These are phyloP conservation scores for Hyla sarda DNA, from an alignment of 2,113 vertebrate species.

Conservation along the genomic window DNA sequence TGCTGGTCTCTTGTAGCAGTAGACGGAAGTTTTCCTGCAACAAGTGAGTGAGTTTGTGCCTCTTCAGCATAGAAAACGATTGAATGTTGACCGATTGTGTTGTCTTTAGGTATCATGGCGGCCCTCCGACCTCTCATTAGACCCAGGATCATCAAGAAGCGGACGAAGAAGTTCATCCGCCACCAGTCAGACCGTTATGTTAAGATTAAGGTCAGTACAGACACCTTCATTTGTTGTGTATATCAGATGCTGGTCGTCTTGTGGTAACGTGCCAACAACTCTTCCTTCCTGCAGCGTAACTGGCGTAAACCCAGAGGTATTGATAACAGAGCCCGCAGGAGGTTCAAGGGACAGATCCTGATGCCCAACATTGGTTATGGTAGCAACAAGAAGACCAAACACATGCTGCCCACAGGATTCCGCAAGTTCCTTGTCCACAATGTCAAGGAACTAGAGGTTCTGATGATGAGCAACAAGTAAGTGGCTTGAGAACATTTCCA, in stretches of 20 bases:
- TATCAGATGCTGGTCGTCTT: too few relatives aligned
- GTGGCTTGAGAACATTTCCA: constrained; percentile 50
- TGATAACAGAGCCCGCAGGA: constrained; percentile 93
- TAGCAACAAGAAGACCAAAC: constrained; percentile 97
- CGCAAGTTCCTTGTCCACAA: constrained; percentile 97
- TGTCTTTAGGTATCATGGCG: constrained; percentile 81
- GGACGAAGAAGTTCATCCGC: constrained; percentile 97
- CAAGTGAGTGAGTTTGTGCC: constrained; percentile 15
- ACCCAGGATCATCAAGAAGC: constrained; percentile 94
- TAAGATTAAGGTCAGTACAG: constrained; percentile 85
- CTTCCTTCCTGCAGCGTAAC: constrained; percentile 73
- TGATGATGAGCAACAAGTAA: constrained; percentile 99
- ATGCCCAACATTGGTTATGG: constrained; percentile 99
- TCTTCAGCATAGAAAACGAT: not conserved
- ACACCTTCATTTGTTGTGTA: not conserved
- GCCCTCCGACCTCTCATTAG: constrained; percentile 92
- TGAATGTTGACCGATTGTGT: not conserved
- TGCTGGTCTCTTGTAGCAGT: constrained; percentile 57
- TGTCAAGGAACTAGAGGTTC: constrained; percentile 93
- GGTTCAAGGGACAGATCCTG: constrained; percentile 97
- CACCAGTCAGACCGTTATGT: constrained; percentile 98
- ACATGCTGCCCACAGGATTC: constrained; percentile 94
- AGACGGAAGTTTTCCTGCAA: constrained; percentile 75
- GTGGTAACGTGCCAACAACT: not conserved
- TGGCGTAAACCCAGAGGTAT: constrained; percentile 98